Evolutionary conservation across 2,888 invertebrate genomes (phyloP).

Genomic region (Pterobdella sp.): DNA sequence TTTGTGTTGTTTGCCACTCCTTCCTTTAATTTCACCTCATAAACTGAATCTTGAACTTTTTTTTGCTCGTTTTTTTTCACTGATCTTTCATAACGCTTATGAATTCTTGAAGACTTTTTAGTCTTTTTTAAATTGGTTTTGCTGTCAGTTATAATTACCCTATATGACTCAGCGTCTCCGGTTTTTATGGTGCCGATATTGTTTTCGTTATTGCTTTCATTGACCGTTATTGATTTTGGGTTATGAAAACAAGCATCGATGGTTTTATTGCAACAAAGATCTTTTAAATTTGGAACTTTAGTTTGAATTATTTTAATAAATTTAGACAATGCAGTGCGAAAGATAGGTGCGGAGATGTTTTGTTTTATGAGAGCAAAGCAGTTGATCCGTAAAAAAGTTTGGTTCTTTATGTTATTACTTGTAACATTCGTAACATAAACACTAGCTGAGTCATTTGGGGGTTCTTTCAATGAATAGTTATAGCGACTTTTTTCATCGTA

Average conservation of each 20-base stretch:
- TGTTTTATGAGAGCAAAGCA: not conserved
- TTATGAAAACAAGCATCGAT: not conserved
- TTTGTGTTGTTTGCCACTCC: not conserved
- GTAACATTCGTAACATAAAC: not conserved
- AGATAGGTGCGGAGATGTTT: no score
- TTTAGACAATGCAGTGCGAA: no score
- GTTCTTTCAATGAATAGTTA: no score
- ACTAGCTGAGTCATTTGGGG: no score
- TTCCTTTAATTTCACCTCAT: not conserved
- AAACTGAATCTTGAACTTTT: not conserved
- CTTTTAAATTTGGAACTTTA: no score
- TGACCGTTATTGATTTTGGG: not conserved
- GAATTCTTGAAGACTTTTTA: not conserved
- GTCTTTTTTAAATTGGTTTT: not conserved
- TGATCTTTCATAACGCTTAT: not conserved
- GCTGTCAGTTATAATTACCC: not conserved
- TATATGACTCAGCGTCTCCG: not conserved
- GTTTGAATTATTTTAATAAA: no score
- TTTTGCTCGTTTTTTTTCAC: not conserved
- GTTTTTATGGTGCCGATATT: not conserved
- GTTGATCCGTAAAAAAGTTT: constrained; percentile 2
- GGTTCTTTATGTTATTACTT: not conserved
- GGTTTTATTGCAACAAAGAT: not conserved
- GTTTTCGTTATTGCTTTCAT: not conserved
- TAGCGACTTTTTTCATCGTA: no score